These are phyloP conservation scores for Mesochorus sp. DNA, from an alignment of 2,888 invertebrate genomes.

Conservation along the genomic window DNA sequence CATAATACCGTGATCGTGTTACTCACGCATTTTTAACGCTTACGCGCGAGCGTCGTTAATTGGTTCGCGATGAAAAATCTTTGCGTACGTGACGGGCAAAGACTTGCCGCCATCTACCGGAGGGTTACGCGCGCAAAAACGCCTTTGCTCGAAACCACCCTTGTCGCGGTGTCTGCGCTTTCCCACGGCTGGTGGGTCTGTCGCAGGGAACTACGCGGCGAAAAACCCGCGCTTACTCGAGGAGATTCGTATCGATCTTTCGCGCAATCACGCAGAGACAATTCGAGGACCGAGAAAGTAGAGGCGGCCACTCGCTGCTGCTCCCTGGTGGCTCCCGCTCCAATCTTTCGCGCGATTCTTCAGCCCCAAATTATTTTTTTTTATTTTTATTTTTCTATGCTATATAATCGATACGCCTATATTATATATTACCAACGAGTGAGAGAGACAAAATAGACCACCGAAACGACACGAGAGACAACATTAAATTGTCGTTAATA, in stretches of 20 bases:
- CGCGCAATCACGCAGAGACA: not conserved
- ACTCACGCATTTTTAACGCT: not conserved
- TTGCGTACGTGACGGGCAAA: not conserved
- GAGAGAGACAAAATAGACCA: not conserved
- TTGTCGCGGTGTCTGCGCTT: slow-evolving; percentile 2
- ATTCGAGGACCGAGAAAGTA: not conserved
- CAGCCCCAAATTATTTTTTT: not conserved
- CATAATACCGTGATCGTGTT: not conserved
- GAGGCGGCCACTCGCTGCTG: slow-evolving; percentile 64
- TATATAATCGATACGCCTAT: not conserved
- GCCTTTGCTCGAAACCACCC: too few relatives aligned
- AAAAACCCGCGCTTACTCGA: too few relatives aligned
- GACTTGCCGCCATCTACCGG: slow-evolving; percentile 39
- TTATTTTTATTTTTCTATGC: not conserved
- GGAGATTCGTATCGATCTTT: slow-evolving; percentile 22
- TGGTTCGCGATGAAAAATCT: too few relatives aligned
- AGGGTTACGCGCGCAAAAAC: slow-evolving; percentile 27
- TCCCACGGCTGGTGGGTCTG: slow-evolving; percentile 6
- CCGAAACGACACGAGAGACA: not conserved
- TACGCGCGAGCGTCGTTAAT: not conserved
- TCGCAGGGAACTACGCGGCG: too few relatives aligned
- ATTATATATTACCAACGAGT: too few relatives aligned
- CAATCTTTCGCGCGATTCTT: not conserved
- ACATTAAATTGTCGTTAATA: slow-evolving; percentile 39
- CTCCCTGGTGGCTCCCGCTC: slow-evolving; percentile 60